Evolutionary conservation across 1,140 invertebrate species (phyloP).

Genomic region (Camponotus pennsylvanicus): DNA sequence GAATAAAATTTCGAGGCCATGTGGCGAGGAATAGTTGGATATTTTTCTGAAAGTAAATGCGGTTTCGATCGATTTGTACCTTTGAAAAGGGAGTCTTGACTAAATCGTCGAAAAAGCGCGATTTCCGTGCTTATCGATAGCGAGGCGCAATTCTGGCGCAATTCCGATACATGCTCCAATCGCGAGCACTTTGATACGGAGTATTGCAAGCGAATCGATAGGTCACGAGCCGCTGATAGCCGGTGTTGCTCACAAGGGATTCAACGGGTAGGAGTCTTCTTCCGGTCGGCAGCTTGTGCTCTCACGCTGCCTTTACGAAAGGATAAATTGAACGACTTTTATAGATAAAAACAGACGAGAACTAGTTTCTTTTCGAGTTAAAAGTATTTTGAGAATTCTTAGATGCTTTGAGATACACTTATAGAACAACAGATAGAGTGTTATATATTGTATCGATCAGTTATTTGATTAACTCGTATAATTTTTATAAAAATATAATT

Average conservation of each 20-base stretch:
- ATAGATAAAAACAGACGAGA: background rate
- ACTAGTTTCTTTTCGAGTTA: background rate
- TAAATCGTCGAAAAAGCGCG: slow-evolving; percentile 35
- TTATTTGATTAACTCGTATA: background rate
- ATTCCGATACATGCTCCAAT: slow-evolving; percentile 57
- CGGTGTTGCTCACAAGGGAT: slow-evolving; percentile 17
- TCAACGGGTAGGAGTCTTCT: slow-evolving; percentile 15
- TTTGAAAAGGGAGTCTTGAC: background rate
- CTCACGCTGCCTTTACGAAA: background rate
- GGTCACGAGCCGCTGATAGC: slow-evolving; percentile 33
- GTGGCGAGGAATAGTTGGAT: background rate
- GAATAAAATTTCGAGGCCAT: slow-evolving; percentile 58
- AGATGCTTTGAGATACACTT: background rate
- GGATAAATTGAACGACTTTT: slow-evolving; percentile 31
- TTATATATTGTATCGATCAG: background rate
- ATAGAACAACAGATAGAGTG: background rate
- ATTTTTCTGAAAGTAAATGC: slow-evolving; percentile 9
- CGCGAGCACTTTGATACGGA: slow-evolving; percentile 33
- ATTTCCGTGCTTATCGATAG: slow-evolving; percentile 46
- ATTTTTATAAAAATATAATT: background rate
- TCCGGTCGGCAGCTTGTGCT: background rate
- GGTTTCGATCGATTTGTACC: slow-evolving; percentile 6
- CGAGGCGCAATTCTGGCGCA: slow-evolving; percentile 17
- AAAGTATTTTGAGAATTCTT: background rate
- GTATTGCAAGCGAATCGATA: slow-evolving; percentile 42